Percentiles rank a stretch among this genome's conserved stretches.
phyloP scores from a whole-genome alignment of 2,797 vertebrate species.

The Melanotaenia boesemani region DNA sequence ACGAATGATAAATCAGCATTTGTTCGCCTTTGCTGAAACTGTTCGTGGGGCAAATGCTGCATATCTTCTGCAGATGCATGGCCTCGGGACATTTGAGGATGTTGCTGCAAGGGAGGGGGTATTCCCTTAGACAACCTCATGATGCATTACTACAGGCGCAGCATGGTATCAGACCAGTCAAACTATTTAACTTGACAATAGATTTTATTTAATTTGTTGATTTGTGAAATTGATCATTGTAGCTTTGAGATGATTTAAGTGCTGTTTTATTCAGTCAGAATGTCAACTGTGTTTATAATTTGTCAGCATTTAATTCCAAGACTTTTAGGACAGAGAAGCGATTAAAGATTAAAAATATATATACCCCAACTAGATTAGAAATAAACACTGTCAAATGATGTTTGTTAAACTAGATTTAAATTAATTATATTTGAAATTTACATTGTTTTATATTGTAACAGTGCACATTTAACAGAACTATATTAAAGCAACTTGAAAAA shows the following conservation, averaged over 20 bases:
- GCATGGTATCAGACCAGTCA: neutral
- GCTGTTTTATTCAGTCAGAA: neutral
- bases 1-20: slow-evolving; percentile 30
- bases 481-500: neutral
- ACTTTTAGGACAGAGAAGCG: no score
- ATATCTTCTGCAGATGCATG: slow-evolving; percentile 40
- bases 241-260: neutral
- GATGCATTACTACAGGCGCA: neutral
- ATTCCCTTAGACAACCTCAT: slow-evolving; percentile 31
- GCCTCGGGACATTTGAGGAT: slow-evolving; percentile 16
- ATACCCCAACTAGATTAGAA: neutral
- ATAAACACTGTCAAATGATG: neutral
- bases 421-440: neutral
- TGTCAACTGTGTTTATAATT: neutral
- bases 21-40: slow-evolving; percentile 46
- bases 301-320: neutral
- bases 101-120: slow-evolving; percentile 31
- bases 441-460: neutral
- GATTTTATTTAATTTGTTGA: neutral
- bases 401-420: neutral
- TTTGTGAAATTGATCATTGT: neutral
- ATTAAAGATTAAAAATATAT: no score
- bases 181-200: neutral
- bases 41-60: slow-evolving; percentile 47
- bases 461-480: neutral